phyloP scores from a whole-genome alignment of 2,797 vertebrate genomes.

The Onychomys torridus region DNA sequence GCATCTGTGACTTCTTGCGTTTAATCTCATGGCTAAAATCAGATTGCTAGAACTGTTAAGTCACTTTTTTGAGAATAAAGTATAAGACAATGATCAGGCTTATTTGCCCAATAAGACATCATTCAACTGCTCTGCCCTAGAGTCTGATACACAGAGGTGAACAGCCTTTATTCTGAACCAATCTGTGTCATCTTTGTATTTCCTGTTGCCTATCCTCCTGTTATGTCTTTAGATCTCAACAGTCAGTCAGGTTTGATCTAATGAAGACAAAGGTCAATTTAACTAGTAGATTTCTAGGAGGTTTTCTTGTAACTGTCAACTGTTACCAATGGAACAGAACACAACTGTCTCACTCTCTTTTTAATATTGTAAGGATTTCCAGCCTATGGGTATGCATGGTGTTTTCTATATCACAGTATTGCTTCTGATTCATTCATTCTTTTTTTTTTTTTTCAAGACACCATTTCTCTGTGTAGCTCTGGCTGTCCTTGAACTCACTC shows the following conservation, averaged over 20 bases:
- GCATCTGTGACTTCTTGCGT: neutral
- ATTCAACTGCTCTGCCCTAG: neutral
- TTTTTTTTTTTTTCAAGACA: neutral
- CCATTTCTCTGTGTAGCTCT: neutral
- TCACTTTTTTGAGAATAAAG: neutral
- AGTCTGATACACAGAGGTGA: neutral
- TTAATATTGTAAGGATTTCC: conserved; percentile 9
- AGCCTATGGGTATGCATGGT: neutral
- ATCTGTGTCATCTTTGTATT: neutral
- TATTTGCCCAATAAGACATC: neutral
- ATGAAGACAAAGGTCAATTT: neutral
- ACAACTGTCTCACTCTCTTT: neutral
- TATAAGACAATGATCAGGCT: neutral
- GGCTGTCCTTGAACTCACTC: neutral
- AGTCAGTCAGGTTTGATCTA: neutral
- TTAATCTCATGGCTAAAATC: neutral
- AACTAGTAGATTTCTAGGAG: neutral
- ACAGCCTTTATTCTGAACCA: neutral
- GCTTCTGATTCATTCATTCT: neutral
- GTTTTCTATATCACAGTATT: neutral
- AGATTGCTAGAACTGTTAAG: neutral
- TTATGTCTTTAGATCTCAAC: neutral
- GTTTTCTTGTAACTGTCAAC: neutral
- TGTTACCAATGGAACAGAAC: neutral
- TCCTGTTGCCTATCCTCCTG: neutral